phyloP scores from a whole-genome alignment of 2,113 vertebrate genomes.

The Pseudorasbora parva region DNA sequence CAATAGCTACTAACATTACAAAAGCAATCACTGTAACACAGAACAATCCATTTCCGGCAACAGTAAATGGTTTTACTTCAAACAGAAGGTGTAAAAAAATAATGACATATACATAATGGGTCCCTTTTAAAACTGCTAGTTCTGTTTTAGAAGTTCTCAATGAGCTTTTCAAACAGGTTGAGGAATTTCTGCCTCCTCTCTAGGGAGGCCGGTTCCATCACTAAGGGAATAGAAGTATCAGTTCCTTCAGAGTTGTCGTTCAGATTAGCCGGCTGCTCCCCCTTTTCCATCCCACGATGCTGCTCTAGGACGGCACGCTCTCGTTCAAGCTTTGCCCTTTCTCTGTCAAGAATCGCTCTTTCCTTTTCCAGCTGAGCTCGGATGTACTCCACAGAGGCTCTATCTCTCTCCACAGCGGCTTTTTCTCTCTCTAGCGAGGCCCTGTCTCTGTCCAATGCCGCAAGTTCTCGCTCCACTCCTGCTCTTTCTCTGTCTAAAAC shows the following conservation, averaged over 20 bases:
- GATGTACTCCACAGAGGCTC: constrained; percentile 57
- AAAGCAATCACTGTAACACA: constrained; percentile 16
- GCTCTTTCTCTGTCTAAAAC: constrained; percentile 67
- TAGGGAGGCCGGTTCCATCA: constrained; percentile 29
- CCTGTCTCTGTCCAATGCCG: constrained; percentile 55
- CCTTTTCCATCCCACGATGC: constrained; percentile 45
- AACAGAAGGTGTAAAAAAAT: constrained; percentile 21
- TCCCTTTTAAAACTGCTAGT: background rate
- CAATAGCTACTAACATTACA: constrained; percentile 8
- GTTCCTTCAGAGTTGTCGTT: constrained; percentile 30
- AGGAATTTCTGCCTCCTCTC: constrained; percentile 69
- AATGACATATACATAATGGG: background rate
- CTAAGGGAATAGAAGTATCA: background rate
- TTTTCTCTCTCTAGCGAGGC: constrained; percentile 68
- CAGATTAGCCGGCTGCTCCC: constrained; percentile 33
- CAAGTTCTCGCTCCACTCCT: constrained; percentile 65
- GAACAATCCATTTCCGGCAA: constrained; percentile 19
- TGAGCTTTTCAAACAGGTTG: constrained; percentile 70
- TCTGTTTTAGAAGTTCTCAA: constrained; percentile 65
- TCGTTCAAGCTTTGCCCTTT: constrained; percentile 62
- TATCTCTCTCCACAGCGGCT: constrained; percentile 70
- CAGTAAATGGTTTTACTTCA: constrained; percentile 15
- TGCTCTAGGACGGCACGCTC: constrained; percentile 54
- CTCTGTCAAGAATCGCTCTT: constrained; percentile 63
- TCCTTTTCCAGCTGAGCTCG: constrained; percentile 69